A percentile compares a stretch with the other conserved stretches of the same genome.
These are phyloP conservation scores for Agonopterix alstromeriana DNA, from an alignment of 2,888 invertebrate genomes.

Conservation along the genomic window DNA sequence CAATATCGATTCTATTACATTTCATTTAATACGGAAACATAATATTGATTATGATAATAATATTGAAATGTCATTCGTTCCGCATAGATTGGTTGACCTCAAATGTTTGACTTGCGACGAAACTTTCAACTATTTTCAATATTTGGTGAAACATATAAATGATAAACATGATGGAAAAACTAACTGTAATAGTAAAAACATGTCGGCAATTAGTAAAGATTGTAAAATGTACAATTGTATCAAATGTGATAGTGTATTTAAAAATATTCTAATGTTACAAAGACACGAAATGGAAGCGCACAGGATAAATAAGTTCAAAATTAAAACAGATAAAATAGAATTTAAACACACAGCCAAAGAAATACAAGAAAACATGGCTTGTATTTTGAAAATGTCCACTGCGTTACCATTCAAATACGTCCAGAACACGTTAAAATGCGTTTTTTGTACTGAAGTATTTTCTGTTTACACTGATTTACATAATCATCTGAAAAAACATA, in stretches of 20 bases:
- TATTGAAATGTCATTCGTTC: constrained; percentile 11
- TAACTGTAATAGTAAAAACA: neutral
- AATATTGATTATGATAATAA: constrained; percentile 13
- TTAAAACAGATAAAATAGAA: neutral
- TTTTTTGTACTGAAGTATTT: constrained; percentile 4
- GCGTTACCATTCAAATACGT: constrained; percentile 16
- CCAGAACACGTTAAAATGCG: no score
- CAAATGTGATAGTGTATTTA: neutral
- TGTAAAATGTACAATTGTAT: no score
- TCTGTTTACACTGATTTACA: constrained; percentile 11
- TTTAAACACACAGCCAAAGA: constrained; percentile 3
- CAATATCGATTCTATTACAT: constrained; percentile 14
- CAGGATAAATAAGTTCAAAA: neutral
- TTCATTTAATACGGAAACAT: constrained; percentile 17
- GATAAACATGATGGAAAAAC: constrained; percentile 8
- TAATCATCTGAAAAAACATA: constrained; percentile 9
- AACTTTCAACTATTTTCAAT: constrained; percentile 9
- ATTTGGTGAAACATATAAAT: constrained; percentile 9
- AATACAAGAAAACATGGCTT: constrained; percentile 11
- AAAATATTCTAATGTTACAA: neutral
- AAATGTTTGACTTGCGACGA: constrained; percentile 19
- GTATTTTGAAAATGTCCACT: constrained; percentile 15
- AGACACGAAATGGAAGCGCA: neutral
- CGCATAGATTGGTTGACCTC: constrained; percentile 14
- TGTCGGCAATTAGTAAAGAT: neutral